Base-by-base conservation (phyloP, 2,888 invertebrate genomes). In the Apamea anceps region DNA sequence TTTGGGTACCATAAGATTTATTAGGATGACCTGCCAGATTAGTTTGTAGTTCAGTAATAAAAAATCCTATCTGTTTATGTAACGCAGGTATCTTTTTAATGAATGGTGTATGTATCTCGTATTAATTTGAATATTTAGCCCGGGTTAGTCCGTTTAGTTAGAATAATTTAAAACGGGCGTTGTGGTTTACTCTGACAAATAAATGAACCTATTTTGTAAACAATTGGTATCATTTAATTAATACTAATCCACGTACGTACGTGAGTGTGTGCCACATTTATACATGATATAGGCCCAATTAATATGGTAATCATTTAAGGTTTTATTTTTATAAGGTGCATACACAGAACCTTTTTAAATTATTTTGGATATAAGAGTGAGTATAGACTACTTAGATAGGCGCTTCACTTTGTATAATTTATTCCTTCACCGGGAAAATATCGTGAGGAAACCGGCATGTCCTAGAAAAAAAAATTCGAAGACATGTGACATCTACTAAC, bases 11-110 rank as follows among this genome's bases (percentile, higher is more conserved):
- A 81, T 85, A 28, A 85, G 71, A 89, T 89, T 88, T 89, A 89
- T 89, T 81, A 80, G 73, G 68, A 79, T 77, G 71, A 67, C 67
- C 71, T 66, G 60, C 51, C 51, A 80, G 88, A 86, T 88, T 84
- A 75, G 80, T 86, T 86, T 77, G 57, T 83, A 84, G 70, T 75
- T 72, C 28, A 63, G 75, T 77, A 42, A 81, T 87, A 84, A 80
- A 87, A 71, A 87, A 77, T 77, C 60, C 73, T 75, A 68, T 85
- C 77, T 66, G 77, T 77, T 71, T 67, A 25, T 75, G 45, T 74
- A 48, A 72, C 48, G 76, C 79, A 82, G 84, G 78, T 87, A 87
- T 79, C 78, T 81, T 85, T 89, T 89, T 84, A 89, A 88, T 88
- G 60, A 87, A 85, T 77, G 68, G 79, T 77, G 60, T 51, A 54